Evolutionary conservation across 2,113 vertebrate genomes (phyloP).

Genomic region (Chamaea fasciata): DNA sequence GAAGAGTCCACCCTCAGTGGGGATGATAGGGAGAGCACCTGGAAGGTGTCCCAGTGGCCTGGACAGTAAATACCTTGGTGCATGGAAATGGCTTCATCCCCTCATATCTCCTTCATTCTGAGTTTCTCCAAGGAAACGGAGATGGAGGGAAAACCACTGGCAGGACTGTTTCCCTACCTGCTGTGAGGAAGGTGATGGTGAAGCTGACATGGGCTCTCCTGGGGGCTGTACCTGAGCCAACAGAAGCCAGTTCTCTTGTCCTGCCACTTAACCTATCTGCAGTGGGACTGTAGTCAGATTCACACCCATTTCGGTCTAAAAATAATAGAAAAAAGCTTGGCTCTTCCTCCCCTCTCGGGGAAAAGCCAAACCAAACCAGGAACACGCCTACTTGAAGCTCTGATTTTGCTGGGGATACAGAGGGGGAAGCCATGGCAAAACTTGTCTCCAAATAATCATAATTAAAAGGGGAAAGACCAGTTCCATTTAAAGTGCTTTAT

Average conservation of each 20-base stretch:
- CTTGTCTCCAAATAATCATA: conserved; percentile 27
- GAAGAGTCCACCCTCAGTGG: not conserved
- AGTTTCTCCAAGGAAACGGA: not conserved
- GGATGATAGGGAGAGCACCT: not conserved
- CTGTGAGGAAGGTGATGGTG: not conserved
- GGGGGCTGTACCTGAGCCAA: not conserved
- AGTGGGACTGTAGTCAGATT: not conserved
- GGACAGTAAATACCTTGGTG: not conserved
- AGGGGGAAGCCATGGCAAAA: not conserved
- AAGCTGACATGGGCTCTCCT: not conserved
- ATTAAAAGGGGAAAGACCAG: not conserved
- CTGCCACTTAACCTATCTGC: not conserved
- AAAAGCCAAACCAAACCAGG: not conserved
- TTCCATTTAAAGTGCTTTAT: conserved; percentile 63
- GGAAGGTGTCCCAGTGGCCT: not conserved
- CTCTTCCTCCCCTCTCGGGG: not conserved
- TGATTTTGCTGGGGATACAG: not conserved
- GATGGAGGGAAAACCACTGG: not conserved
- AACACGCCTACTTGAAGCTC: not conserved
- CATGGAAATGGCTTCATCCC: not conserved
- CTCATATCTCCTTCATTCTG: not conserved
- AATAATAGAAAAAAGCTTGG: not conserved
- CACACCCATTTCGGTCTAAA: not conserved
- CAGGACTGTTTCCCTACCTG: not conserved
- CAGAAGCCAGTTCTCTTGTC: not conserved